These are phyloP conservation scores for Laothoe populi DNA, from an alignment of 2,888 invertebrate genomes.

Conservation along the genomic window DNA sequence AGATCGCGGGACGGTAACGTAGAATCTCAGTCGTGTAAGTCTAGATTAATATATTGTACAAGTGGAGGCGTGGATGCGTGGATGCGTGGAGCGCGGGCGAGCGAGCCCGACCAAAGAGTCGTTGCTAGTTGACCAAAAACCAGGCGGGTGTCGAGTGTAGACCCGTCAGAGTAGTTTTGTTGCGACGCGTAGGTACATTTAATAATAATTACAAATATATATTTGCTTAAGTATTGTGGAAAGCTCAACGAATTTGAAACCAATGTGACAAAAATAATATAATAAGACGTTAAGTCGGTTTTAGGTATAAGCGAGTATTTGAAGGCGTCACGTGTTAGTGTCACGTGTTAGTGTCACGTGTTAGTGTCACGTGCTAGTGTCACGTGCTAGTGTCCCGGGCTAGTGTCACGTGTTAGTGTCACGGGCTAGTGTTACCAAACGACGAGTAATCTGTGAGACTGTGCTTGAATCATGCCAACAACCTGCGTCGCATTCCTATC, in stretches of 20 bases:
- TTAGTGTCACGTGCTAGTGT: slow-evolving; percentile 59
- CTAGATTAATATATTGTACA: slow-evolving; percentile 27
- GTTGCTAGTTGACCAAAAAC: slow-evolving; percentile 66
- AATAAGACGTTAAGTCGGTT: slow-evolving; percentile 9
- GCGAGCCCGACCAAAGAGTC: slow-evolving; percentile 45
- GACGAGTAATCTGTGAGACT: slow-evolving; percentile 60
- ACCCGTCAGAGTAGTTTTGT: slow-evolving; percentile 1
- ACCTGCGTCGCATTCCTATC: slow-evolving; percentile 53
- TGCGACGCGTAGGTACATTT: slow-evolving; percentile 10
- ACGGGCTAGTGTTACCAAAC: slow-evolving; percentile 59
- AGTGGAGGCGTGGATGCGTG: too few species aligned
- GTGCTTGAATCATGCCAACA: slow-evolving; percentile 49
- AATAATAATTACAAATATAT: background rate
- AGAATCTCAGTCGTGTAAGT: slow-evolving; percentile 72
- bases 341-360: slow-evolving; percentile 50
- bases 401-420: slow-evolving; percentile 54
- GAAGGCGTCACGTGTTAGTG: slow-evolving; percentile 40
- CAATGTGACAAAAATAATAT: slow-evolving; percentile 21
- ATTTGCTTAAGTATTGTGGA: slow-evolving; percentile 27
- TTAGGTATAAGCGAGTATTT: background rate
- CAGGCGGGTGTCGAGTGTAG: slow-evolving; percentile 34
- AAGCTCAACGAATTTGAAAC: slow-evolving; percentile 35
- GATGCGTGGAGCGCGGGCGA: too few species aligned
- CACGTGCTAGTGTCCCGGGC: slow-evolving; percentile 36
- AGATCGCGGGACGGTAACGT: slow-evolving; percentile 40